A percentile compares a stretch with the other conserved stretches of the same genome.
Conservation (phyloP, 2,888 invertebrate species). For the Dendrolimus pini region DNA sequence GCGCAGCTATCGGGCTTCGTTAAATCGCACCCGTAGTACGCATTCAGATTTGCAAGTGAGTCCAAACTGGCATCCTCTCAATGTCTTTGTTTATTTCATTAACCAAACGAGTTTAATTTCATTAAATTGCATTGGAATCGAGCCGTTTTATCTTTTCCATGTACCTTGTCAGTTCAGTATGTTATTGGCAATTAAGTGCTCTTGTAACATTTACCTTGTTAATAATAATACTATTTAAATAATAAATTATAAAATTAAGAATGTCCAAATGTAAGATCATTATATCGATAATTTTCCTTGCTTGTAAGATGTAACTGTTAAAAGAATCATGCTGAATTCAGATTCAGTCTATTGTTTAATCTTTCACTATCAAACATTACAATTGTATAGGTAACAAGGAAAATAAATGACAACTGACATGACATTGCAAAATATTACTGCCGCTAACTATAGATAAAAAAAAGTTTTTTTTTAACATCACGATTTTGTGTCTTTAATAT, state of each 20-base stretch:
- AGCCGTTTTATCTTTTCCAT: not conserved
- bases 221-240: not conserved
- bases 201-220: not conserved
- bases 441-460: no score
- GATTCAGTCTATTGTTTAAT: no score
- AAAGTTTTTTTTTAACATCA: no score
- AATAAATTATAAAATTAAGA: not conserved
- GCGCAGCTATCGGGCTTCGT: slow-evolving; percentile 56
- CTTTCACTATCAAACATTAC: no score
- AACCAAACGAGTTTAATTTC: not conserved
- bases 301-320: no score
- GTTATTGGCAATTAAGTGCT: not conserved
- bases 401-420: no score
- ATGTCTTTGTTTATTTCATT: slow-evolving; percentile 1
- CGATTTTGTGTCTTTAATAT: no score
- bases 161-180: no score
- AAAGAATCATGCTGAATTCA: no score
- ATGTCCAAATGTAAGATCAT: not conserved
- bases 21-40: slow-evolving; percentile 55
- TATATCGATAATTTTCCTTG: no score
- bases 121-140: not conserved
- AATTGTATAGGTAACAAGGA: no score
- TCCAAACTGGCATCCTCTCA: not conserved
- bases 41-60: slow-evolving; percentile 8
- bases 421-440: no score